Evolutionary conservation across 2,888 invertebrate species (phyloP), one percentile per base, ranked within the genome.

Genomic region (Myathropa florea): DNA sequence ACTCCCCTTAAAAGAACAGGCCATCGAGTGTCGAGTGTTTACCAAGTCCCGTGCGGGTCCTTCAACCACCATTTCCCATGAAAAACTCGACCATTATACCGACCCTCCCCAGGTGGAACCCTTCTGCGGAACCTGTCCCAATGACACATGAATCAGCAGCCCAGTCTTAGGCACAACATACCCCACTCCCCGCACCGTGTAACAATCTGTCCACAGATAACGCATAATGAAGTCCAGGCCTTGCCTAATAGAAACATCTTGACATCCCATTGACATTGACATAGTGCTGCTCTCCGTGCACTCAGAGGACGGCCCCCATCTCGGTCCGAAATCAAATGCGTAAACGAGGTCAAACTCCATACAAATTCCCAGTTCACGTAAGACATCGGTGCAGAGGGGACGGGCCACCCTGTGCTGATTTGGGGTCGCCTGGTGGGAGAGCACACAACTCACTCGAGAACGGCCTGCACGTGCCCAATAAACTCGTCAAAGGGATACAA

Each of bases 381-480:
- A 46, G 46, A 46, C 46, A 18, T 46, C 46, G n/a, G n/a, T 12
- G 14, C 36, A 10, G n/a, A 14, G 4, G 36, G 14, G 12, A 2
- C 4, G 4, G 4, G 12, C 2, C 23, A 12, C 10, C 23, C 4
- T 46, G 53, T 53, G 57, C 24, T 57, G 57, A 57, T 57, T 57
- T 57, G 10, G 57, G 24, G 10, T 10, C 12, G 10, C 6, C 12
- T 24, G 57, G 24, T 12, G 57, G 14, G 0, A 23, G 9, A 21
- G 4, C 21, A 55, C 23, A 57, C 14, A 24, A 57, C 57, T 24
- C 57, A 24, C 10, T 23, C 36, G 21, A 46, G 39, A 73, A 73
- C 64, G 61, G 46, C 23, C 46, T 57, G 59, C 76, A 77, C 76
- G 67, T 33, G 61, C 14, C 60, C 60, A 53, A 68, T 77, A 68